Evolutionary conservation across 2,888 invertebrate genomes (phyloP).

Genomic region (Anagyrus pseudococci): DNA sequence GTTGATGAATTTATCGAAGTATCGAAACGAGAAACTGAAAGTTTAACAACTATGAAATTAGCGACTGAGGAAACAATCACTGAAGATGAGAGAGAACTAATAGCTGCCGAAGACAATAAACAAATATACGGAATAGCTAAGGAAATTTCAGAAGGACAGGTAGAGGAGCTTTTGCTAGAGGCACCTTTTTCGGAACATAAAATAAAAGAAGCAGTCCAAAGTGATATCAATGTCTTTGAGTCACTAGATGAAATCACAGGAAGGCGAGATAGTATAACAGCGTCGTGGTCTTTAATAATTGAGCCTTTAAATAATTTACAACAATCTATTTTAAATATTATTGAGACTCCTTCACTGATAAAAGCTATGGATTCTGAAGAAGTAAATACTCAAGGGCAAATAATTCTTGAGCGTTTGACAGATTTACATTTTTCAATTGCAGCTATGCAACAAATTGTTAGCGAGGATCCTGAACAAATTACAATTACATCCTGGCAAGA

Average conservation of each 20-base stretch:
- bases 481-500: slow-evolving; percentile 39
- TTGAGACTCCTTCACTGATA: slow-evolving; percentile 32
- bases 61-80: slow-evolving; percentile 39
- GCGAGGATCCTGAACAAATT: slow-evolving; percentile 36
- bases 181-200: background rate
- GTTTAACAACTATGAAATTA: slow-evolving; percentile 42
- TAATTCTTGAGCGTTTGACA: slow-evolving; percentile 39
- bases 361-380: background rate
- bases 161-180: background rate
- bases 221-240: slow-evolving; percentile 46
- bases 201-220: background rate
- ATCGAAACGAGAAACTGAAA: slow-evolving; percentile 49
- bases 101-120: slow-evolving; percentile 11
- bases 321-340: slow-evolving; percentile 57
- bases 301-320: slow-evolving; percentile 58
- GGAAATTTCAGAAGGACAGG: background rate
- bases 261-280: slow-evolving; percentile 35
- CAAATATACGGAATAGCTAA: background rate
- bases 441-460: slow-evolving; percentile 42
- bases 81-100: slow-evolving; percentile 11
- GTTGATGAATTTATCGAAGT: slow-evolving; percentile 51
- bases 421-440: slow-evolving; percentile 42
- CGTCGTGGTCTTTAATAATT: slow-evolving; percentile 43
- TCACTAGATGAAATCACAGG: slow-evolving; percentile 23
- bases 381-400: slow-evolving; percentile 19